phyloP scores from a whole-genome alignment of 2,797 vertebrate genomes.

The Stomatorhinus walkeri region DNA sequence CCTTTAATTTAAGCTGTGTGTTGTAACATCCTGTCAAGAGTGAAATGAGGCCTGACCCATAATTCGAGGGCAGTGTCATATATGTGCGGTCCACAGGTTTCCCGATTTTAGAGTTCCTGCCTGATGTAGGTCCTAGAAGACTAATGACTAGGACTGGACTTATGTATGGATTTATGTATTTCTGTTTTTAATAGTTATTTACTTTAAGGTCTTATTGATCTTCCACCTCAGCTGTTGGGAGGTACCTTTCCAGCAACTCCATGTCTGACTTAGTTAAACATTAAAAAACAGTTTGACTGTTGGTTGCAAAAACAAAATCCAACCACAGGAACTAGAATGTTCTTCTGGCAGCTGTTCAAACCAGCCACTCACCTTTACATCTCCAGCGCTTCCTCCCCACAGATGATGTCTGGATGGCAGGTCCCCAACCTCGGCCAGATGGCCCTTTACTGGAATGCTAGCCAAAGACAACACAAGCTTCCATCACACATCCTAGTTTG shows the following conservation, averaged over 20 bases:
- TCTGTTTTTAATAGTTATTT: slow-evolving; percentile 4
- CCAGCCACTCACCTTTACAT: not conserved
- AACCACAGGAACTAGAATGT: not conserved
- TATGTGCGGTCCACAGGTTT: not conserved
- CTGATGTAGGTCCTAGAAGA: not conserved
- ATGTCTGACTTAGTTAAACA: not conserved
- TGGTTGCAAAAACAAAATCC: not conserved
- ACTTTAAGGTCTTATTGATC: not conserved
- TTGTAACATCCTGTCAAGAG: not conserved
- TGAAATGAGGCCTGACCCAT: not conserved
- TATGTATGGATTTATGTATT: not conserved
- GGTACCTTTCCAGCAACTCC: not conserved
- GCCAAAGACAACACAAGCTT: not conserved
- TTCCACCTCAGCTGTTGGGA: not conserved
- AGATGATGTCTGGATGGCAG: not conserved
- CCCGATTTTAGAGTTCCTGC: not conserved
- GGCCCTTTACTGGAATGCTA: not conserved
- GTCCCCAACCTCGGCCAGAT: not conserved
- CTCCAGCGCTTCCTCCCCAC: not conserved
- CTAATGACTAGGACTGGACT: not conserved
- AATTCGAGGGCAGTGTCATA: not conserved
- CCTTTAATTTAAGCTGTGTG: not conserved
- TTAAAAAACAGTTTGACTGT: not conserved
- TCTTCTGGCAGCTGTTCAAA: not conserved
- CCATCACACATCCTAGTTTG: not conserved